Evolutionary conservation across 2,797 vertebrate species (phyloP), one percentile per base, ranked within the genome.

Genomic region (Cyclura pinguis): DNA sequence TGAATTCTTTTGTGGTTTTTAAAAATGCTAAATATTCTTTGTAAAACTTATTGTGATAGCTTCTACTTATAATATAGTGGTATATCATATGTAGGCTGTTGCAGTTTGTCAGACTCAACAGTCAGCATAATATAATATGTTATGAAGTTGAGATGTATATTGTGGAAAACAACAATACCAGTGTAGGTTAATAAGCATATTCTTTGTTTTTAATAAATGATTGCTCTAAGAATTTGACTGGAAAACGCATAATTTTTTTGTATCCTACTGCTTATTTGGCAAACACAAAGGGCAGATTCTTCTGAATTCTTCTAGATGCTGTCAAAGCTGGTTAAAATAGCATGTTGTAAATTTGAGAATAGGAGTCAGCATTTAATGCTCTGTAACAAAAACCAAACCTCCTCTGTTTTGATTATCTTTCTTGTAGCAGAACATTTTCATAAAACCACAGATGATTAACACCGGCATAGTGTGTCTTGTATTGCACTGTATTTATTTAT

Each of bases 311-410:
- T n/a, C 16, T 57, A 76, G 35, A 73, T 86, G 12, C 76, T 74
- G 7, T 52, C 42, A 76, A 77, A 77, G 24, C 77, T 89, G 80
- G 62, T 8, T 0, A 1, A 89, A 87, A 59, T 27, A 86, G 64
- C 72, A 1, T 2, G 2, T 59, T 73, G 72, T 6, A 2, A 3
- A 52, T 52, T 52, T 52, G 84, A 52, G 88, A 50, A 74, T 88
- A 87, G 80, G 89, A 74, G 85, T 18, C 82, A 86, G 0, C 74
- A 86, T 57, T 7, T 67, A 72, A 52, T 69, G 80, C 91, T 35
- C 89, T 88, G 52, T 59, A 9, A 80, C 81, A 88, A 50, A 67
- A 57, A n/a, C 32, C 5, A 84, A 87, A 2, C 10, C 14, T 27
- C 78, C 42, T 67, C n/a, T 67, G 38, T 81, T 47, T 8, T 8